A percentile compares a stretch with the other conserved stretches of the same genome.
Conservation (phyloP, 2,888 invertebrate genomes). For the Adelphocoris suturalis region DNA sequence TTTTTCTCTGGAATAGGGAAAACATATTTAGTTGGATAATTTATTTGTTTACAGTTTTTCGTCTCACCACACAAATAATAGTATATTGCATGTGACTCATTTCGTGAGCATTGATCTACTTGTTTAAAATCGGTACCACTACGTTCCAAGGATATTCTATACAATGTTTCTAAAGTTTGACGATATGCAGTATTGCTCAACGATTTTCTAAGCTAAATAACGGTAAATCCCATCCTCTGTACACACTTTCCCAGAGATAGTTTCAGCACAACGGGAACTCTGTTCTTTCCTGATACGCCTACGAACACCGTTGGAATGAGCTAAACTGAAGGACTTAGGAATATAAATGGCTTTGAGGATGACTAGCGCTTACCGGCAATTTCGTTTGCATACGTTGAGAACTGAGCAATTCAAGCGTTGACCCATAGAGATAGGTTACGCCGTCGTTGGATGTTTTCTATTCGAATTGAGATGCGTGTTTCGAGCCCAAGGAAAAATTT, state of each 20-base stretch:
- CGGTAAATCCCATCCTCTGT: background rate
- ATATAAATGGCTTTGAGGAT: constrained; percentile 54
- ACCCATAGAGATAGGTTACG: constrained; percentile 26
- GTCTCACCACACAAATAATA: no score
- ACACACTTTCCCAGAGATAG: background rate
- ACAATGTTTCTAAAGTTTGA: no score
- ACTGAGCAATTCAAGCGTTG: constrained; percentile 32
- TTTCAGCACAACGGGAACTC: background rate
- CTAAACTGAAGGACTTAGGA: constrained; percentile 59
- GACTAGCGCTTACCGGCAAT: constrained; percentile 35
- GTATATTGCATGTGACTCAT: no score
- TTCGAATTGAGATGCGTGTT: background rate
- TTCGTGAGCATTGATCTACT: no score
- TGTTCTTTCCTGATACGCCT: constrained; percentile 26
- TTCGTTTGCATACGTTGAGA: constrained; percentile 48
- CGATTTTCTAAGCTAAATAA: no score
- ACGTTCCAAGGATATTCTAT: no score
- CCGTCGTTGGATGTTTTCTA: background rate
- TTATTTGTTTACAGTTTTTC: no score
- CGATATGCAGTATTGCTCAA: no score
- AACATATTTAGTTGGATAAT: no score
- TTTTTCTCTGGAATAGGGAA: no score
- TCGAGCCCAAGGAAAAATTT: background rate
- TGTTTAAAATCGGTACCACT: no score
- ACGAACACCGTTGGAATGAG: constrained; percentile 45